Evolutionary conservation across 2,113 vertebrate genomes (phyloP), one percentile per base, ranked within the genome.

Genomic region (Petrocephalus microphthalmus): DNA sequence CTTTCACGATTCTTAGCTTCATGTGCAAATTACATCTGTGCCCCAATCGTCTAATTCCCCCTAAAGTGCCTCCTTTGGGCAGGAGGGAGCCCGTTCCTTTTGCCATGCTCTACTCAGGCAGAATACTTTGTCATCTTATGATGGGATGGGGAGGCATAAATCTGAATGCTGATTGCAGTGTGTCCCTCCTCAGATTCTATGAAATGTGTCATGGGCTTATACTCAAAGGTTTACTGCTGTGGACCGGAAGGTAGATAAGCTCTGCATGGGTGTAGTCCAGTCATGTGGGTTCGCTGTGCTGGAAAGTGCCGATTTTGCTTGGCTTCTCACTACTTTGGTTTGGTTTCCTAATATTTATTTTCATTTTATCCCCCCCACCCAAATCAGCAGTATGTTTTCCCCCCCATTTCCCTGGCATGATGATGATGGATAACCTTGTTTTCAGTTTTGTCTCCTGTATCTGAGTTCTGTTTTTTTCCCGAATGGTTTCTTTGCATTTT

Each of bases 191-290:
- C 94, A 95, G 95, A 95, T 95, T 94, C 93, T 94, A 93, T 96
- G 94, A 95, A 95, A 94, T 95, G 95, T 95, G 94, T 94, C 95
- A 96, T 96, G 97, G 97, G 97, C 97, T 67, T 99, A 99, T 99
- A 98, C 98, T 98, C 97, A 97, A 98, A 97, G 96, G 97, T 98
- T 98, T 99, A 97, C 97, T 97, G 94, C 96, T 96, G 94, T 97
- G 97, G 93, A 96, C 94, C 90, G 87, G 86, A 91, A 96, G 94
- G 94, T 91, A 93, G 95, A 94, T 89, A 94, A 89, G 96, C 95
- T 96, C 96, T 97, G 97, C 97, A 98, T 97, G 97, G 92, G 94
- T 95, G 94, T 92, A 93, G 93, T 95, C 94, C 95, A 94, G 94
- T 95, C 94, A 94, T 95, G 96, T 97, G 94, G 91, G 53, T 94